Evolutionary conservation across 1,140 invertebrate genomes (phyloP), one percentile per base, ranked within the genome.

Genomic region (Telenomus remus): DNA sequence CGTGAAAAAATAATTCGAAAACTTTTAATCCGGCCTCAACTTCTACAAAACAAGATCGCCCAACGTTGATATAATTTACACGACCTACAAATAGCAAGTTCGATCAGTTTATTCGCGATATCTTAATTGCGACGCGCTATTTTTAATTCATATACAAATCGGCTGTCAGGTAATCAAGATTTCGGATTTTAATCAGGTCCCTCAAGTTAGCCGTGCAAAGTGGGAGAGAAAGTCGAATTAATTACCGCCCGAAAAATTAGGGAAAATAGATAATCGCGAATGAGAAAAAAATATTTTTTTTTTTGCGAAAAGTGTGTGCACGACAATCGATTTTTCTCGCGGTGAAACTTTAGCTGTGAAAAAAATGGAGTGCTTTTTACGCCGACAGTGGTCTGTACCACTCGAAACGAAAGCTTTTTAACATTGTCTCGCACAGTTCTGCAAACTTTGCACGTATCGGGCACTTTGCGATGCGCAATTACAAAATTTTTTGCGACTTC

Each of bases 341-440:
- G 37, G 34, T 10, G n/a, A 64, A 64, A 64, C 50, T 54, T 54
- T 54, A n/a, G 43, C 37, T 44, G 50, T 10, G 19, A 27, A 27
- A 64, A 55, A 64, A 48, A 37, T 53, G 60, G 43, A 64, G 15
- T 39, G 50, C 60, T 54, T 64, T 64, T 64, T 64, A 48, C 60
- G 16, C 50, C 39, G 44, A 57, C 46, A 66, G 54, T 50, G 46
- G 37, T 50, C 5, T 11, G 46, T 12, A 27, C 16, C 47, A 33
- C 37, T 65, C 13, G 14, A 65, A 55, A 48, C 8, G 37, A 35
- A 48, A 63, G 48, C 48, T 53, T 44, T 63, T 63, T 44, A 63
- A 63, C 49, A 46, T 19, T 16, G 39, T 53, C 46, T 37, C 46
- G 12, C 19, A 16, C 19, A 39, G 47, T 60, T 50, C 37, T 49